phyloP scores from a whole-genome alignment of 2,888 invertebrate species.

The Eulithis prunata region DNA sequence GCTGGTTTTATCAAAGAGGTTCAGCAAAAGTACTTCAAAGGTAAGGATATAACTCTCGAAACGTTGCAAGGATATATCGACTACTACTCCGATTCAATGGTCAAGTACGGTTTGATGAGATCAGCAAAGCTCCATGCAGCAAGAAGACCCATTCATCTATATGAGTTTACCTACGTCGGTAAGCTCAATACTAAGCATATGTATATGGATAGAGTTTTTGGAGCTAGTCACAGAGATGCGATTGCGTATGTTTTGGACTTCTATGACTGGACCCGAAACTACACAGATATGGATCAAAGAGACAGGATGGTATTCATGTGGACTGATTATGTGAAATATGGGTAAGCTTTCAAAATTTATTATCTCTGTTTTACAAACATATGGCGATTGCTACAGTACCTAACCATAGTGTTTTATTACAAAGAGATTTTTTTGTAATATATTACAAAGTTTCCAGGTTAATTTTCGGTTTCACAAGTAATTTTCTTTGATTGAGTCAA shows the following conservation, averaged over 20 bases:
- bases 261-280: constrained; percentile 58
- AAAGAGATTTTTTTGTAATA: no score
- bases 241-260: constrained; percentile 73
- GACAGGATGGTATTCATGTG: constrained; percentile 74
- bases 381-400: no score
- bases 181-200: constrained; percentile 64
- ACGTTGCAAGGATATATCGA: constrained; percentile 64
- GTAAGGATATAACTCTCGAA: constrained; percentile 56
- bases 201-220: constrained; percentile 67
- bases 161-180: constrained; percentile 73
- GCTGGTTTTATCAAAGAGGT: constrained; percentile 54
- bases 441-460: no score
- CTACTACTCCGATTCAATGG: constrained; percentile 77
- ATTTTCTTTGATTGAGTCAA: no score
- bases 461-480: no score
- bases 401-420: no score
- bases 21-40: constrained; percentile 66
- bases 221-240: constrained; percentile 77
- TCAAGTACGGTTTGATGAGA: constrained; percentile 69
- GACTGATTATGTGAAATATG: constrained; percentile 71
- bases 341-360: constrained; percentile 52
- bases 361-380: no score
- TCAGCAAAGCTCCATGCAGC: constrained; percentile 66
- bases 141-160: constrained; percentile 62
- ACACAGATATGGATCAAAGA: constrained; percentile 66